phyloP scores from a whole-genome alignment of 2,888 invertebrate species.

The Parasteatoda lunata region DNA sequence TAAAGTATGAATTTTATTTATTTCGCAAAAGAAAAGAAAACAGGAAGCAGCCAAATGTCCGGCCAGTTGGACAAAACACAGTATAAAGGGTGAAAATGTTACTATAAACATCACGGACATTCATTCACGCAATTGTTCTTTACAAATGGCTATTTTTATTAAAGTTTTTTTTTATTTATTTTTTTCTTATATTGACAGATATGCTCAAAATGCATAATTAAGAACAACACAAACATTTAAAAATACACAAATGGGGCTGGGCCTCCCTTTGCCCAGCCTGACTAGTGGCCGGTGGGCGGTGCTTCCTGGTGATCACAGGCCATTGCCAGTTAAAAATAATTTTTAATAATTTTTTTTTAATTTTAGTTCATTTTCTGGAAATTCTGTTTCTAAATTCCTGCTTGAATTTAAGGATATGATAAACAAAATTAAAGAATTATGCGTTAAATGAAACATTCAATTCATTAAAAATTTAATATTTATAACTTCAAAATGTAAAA shows the following conservation, averaged over 20 bases:
- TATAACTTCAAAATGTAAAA: too few relatives aligned
- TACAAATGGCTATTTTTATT: constrained; percentile 53
- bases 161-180: constrained; percentile 26
- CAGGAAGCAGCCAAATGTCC: constrained; percentile 68
- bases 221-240: constrained; percentile 56
- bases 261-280: constrained; percentile 53
- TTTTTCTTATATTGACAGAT: constrained; percentile 24
- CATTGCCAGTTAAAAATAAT: constrained; percentile 17
- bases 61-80: constrained; percentile 59
- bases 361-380: too few relatives aligned
- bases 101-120: constrained; percentile 66
- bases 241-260: constrained; percentile 53
- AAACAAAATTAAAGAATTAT: too few relatives aligned
- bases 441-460: too few relatives aligned
- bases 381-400: too few relatives aligned
- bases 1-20: constrained; percentile 55
- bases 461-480: too few relatives aligned
- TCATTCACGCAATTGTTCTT: constrained; percentile 59
- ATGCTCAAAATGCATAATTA: constrained; percentile 51
- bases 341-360: not conserved
- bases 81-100: constrained; percentile 62
- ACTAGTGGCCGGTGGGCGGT: constrained; percentile 64
- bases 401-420: too few relatives aligned
- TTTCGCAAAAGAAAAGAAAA: constrained; percentile 58
- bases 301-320: constrained; percentile 64